Conservation (phyloP, 2,888 invertebrate species). For the Acleris cristana region DNA sequence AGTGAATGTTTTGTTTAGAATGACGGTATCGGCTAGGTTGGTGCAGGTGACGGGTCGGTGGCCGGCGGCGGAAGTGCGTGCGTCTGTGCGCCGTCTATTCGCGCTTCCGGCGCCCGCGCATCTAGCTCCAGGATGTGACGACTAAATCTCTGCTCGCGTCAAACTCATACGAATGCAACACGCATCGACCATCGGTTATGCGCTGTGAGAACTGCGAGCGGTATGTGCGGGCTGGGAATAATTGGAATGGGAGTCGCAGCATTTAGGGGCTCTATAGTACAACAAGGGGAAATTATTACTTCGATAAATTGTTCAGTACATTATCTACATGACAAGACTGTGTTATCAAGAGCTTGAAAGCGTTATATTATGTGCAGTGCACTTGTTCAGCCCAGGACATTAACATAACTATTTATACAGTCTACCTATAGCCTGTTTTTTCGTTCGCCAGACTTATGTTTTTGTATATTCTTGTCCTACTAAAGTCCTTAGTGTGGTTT, state of each 20-base stretch:
- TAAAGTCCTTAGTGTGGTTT: slow-evolving; percentile 30
- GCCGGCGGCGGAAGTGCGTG: slow-evolving; percentile 78
- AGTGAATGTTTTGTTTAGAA: background rate
- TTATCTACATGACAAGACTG: no score
- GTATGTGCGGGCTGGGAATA: background rate
- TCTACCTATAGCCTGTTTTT: background rate
- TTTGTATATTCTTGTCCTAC: slow-evolving; percentile 21
- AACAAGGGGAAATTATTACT: no score
- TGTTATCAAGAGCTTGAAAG: no score
- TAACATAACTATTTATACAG: no score
- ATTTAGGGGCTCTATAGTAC: background rate
- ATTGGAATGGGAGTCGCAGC: background rate
- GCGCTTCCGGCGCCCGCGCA: slow-evolving; percentile 72
- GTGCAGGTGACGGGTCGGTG: slow-evolving; percentile 75
- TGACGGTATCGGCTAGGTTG: slow-evolving; percentile 45
- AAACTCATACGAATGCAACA: slow-evolving; percentile 15
- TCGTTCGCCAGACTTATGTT: background rate
- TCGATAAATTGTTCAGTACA: no score
- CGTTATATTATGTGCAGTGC: no score
- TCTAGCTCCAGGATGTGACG: slow-evolving; percentile 48
- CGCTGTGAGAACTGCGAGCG: slow-evolving; percentile 7
- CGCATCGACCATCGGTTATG: slow-evolving; percentile 11
- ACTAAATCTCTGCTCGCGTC: slow-evolving; percentile 39
- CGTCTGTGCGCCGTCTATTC: slow-evolving; percentile 81
- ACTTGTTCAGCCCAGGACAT: no score